Evolutionary conservation across 2,113 vertebrate genomes (phyloP).

Genomic region (Corythornis madagascariensis): DNA sequence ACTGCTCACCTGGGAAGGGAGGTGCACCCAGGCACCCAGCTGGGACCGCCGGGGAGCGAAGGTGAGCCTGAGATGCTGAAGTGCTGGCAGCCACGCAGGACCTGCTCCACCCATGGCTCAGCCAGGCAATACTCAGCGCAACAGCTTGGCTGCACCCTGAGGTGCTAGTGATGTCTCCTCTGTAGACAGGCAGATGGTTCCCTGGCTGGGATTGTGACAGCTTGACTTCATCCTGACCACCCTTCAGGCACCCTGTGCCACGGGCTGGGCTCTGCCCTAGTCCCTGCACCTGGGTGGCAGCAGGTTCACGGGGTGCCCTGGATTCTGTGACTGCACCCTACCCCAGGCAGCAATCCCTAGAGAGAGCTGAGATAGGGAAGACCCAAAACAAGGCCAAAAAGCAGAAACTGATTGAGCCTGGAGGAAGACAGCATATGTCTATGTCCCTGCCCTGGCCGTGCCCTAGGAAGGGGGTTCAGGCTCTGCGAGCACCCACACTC

Average conservation of each 20-base stretch:
- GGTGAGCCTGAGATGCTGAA: background rate
- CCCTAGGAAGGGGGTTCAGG: background rate
- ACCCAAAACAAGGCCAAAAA: background rate
- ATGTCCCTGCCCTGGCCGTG: background rate
- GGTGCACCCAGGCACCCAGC: background rate
- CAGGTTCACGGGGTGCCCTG: background rate
- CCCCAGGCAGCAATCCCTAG: background rate
- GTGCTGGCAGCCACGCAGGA: background rate
- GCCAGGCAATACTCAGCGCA: background rate
- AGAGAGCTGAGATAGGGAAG: background rate
- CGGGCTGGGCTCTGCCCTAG: background rate
- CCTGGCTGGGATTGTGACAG: background rate
- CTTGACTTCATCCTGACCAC: accelerated
- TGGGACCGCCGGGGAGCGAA: background rate
- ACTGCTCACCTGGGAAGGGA: background rate
- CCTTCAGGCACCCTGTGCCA: accelerated
- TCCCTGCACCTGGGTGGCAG: accelerated
- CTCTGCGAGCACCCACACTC: background rate
- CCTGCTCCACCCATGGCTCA: accelerated
- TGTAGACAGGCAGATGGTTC: accelerated
- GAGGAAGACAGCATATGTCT: background rate
- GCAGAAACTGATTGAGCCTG: background rate
- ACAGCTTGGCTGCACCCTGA: background rate
- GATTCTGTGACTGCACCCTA: background rate
- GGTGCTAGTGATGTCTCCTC: background rate